Evolutionary conservation across 2,797 vertebrate genomes (phyloP), one percentile per base, ranked within the genome.

Genomic region (Ptychobarbus kaznakovi): DNA sequence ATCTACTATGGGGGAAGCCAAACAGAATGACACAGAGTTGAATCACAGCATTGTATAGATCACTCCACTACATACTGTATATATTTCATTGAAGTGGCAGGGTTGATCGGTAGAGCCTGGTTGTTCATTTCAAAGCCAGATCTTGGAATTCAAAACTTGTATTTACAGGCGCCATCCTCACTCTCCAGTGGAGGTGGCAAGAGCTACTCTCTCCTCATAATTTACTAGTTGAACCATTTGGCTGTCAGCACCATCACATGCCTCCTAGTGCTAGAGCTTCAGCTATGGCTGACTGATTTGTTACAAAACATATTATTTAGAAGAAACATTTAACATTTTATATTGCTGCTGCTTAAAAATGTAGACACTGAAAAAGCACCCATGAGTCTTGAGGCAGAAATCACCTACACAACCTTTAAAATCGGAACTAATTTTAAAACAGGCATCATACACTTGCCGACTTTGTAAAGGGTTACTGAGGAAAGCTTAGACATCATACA

Each of bases 11-110:
- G 35, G 5, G 12, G 65, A 78, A 35, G 32, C 68, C 40, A 44
- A 87, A 73, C 81, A 85, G 66, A 87, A 63, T 22, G 42, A 65
- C 78, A 53, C 42, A 44, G 80, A 81, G 84, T 68, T 90, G 46
- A 89, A 66, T 68, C 90, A 90, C 46, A 90, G 86, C 42, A 75
- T 46, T 51, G 82, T 90, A 49, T 90, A 89, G 77, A 58, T 56
- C 18, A 42, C 7, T 35, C 35, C 32, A 80, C 13, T 8, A 15
- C 40, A n/a, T 69, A 22, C 61, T 53, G 25, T 22, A 70, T 51
- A 61, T 78, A 58, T 58, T 76, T 38, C 25, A n/a, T 10, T 77
- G 46, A 75, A 35, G 46, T 22, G 53, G 32, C 51, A 22, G 40
- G 42, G 40, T 66, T 66, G 28, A 78, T 61, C 35, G 3, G 0